Evolutionary conservation across 2,113 vertebrate species (phyloP), one percentile per base, ranked within the genome.

Genomic region (Malurus cyaneus): DNA sequence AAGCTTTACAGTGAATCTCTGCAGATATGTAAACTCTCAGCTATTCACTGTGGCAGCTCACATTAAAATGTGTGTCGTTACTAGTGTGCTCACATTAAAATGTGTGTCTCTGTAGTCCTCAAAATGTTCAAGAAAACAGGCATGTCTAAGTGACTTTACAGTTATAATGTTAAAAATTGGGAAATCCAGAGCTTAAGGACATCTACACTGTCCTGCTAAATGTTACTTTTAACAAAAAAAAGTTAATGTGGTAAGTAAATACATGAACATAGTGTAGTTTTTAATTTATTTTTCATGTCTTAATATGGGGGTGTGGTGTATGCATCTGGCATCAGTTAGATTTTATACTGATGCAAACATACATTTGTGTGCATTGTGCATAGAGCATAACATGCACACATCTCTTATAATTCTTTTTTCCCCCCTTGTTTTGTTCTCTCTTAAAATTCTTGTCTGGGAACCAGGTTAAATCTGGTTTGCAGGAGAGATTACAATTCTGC

Each of bases 401-500:
- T 80, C 14, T 73, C 14, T 44, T 71, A 8, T 12, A 59, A 64
- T 28, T 85, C 14, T 21, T 49, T 24, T 42, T 32, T 36, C 6
- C 0, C 23, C 26, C 12, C 19, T 39, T 8, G 4, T 52, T 73
- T 93, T 86, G 18, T 80, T 90, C 69, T 44, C 56, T 93, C 60
- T 89, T 86, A 62, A 82, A 95, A 93, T 93, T 96, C 86, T 95
- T 96, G 90, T 92, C 67, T 96, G 53, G 88, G 86, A 92, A 96
- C 93, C 94, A 95, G 80, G 94, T 93, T 94, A 96, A 64, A 79
- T 96, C 44, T 94, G 69, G 69, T 94, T 94, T 95, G 86, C 53
- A 76, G 64, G 64, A 74, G 86, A 86, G 95, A 88, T 96, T 93
- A 96, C 82, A 93, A 32, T 86, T 91, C 86, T 90, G 88, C 44